Conservation (phyloP, 2,113 vertebrate species). For the Barbus barbus region DNA sequence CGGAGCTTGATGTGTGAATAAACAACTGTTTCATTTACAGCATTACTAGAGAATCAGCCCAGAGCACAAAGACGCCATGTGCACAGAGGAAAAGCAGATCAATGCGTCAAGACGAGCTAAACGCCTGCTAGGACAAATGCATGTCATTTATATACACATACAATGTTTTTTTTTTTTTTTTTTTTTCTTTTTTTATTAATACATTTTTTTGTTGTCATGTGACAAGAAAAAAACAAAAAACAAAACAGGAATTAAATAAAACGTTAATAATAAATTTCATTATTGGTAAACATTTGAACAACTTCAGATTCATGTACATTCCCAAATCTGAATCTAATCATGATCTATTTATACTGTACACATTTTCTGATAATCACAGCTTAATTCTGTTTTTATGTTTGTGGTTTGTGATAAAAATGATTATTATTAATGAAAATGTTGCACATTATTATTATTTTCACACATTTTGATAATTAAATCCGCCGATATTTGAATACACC, state of each 20-base stretch:
- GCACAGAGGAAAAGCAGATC: background rate
- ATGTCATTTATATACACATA: too few species aligned
- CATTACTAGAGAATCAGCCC: background rate
- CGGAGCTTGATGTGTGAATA: conserved; percentile 42
- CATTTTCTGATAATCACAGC: background rate
- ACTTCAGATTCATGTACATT: too few species aligned
- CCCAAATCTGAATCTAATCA: too few species aligned
- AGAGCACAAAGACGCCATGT: conserved; percentile 18
- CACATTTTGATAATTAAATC: background rate
- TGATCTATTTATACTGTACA: too few species aligned
- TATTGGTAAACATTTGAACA: too few species aligned
- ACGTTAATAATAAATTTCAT: too few species aligned
- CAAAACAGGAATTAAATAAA: too few species aligned
- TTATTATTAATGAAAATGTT: background rate
- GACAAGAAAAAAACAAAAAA: background rate
- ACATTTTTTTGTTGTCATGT: background rate
- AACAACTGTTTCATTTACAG: conserved; percentile 46
- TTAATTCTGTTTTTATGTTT: background rate
- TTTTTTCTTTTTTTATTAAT: too few species aligned
- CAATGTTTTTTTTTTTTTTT: too few species aligned
- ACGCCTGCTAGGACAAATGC: background rate
- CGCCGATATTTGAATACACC: background rate
- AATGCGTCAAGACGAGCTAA: background rate
- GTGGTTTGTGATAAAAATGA: background rate
- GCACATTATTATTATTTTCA: background rate